Evolutionary conservation across 1,140 invertebrate genomes (phyloP), one percentile per base, ranked within the genome.

Genomic region (Pseudoatta argentina): DNA sequence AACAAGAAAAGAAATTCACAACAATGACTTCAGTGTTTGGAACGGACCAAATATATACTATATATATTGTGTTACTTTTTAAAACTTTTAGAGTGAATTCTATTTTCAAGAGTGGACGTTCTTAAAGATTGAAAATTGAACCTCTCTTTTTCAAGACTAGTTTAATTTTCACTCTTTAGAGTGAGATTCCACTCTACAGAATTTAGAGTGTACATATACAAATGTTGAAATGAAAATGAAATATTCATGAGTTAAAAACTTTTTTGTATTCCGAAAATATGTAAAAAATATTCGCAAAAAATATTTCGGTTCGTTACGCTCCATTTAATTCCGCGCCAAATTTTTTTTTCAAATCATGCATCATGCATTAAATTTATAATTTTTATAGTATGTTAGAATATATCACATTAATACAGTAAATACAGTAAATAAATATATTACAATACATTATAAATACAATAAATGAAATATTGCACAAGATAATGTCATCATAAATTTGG

Each of bases 1-100:
- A 57, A 21, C 12, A 16, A 59, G 8, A 16, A 12, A 73, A 51
- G 67, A 83, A 83, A 83, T 21, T 61, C 27, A 24, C 78, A 71
- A 44, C 7, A 57, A 34, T 27, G 48, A 67, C n/a, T 44, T 24
- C 18, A 14, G 2, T 21, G 5, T n/a, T 61, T n/a, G 14, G 3
- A 7, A 24, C n/a, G 16, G 8, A 59, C 30, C 14, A 4, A 14
- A 14, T 16, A 51, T 44, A 4, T 34, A 34, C 5, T 57, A 3
- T 71, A 48, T 24, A 27, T 27, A 18, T 55, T 1, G 18, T 10
- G 39, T 44, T 44, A 44, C 39, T 44, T 10, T 44, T 7, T 44
- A 44, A 44, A 44, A 44, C 39, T 44, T 44, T 44, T 44, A 44
- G 39, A 44, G 8, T 44, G 39, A 44, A 44, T 44, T 44, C 39